Conservation (phyloP, 2,888 invertebrate species). For the Sinhomidia bicolor region DNA sequence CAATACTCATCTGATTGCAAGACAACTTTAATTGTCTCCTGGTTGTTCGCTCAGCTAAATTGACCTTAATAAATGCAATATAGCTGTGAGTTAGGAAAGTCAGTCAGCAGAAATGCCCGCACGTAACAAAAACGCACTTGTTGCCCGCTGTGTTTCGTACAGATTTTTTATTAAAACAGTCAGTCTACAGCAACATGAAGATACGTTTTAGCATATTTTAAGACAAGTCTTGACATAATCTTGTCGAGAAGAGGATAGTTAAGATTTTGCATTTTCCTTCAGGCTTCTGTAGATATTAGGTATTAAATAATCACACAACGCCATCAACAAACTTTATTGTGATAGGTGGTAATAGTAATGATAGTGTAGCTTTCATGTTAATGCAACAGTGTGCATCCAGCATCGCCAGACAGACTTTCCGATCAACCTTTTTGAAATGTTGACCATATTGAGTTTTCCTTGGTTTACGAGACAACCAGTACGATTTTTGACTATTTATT, state of each 20-base stretch:
- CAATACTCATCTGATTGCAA: neutral
- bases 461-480: no score
- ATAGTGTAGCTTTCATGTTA: constrained; percentile 14
- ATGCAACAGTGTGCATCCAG: neutral
- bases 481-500: no score
- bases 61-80: neutral
- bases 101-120: no score
- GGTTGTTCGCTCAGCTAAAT: neutral
- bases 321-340: constrained; percentile 68
- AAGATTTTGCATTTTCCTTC: constrained; percentile 55
- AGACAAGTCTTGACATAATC: constrained; percentile 56
- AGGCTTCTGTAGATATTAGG: constrained; percentile 25
- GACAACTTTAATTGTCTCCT: constrained; percentile 1
- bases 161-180: neutral
- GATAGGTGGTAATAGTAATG: constrained; percentile 22
- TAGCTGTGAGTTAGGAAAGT: neutral
- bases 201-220: constrained; percentile 20
- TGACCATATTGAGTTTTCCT: neutral
- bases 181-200: neutral
- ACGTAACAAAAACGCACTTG: neutral
- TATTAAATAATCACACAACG: constrained; percentile 54
- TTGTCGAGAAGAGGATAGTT: constrained; percentile 65
- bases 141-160: neutral
- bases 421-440: neutral
- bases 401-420: no score